Evolutionary conservation across 2,113 vertebrate genomes (phyloP).

Genomic region (Rousettus leschenaultii): DNA sequence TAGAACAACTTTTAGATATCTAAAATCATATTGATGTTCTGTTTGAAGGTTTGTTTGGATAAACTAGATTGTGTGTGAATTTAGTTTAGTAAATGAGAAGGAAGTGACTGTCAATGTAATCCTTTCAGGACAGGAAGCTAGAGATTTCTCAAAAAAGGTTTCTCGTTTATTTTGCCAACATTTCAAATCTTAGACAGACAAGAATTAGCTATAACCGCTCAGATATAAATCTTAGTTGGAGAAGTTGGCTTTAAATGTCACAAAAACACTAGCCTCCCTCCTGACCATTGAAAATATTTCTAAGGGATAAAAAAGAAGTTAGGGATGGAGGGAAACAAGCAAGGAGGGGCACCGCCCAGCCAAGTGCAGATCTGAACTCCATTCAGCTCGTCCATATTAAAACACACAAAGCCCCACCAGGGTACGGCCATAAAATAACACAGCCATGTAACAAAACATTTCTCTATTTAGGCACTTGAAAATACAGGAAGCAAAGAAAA

Average conservation of each 20-base stretch:
- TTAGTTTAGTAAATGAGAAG: not conserved
- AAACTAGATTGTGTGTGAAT: not conserved
- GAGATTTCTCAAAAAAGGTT: slow-evolving; percentile 8
- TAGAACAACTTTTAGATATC: not conserved
- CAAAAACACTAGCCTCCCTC: not conserved
- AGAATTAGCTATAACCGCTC: not conserved
- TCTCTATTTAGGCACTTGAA: not conserved
- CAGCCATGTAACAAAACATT: not conserved
- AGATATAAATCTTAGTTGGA: not conserved
- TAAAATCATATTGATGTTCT: not conserved
- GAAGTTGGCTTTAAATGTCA: not conserved
- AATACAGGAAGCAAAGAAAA: not conserved
- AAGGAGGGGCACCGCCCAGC: not conserved
- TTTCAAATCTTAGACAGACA: slow-evolving; percentile 17
- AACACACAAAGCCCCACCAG: not conserved
- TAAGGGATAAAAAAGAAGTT: not conserved
- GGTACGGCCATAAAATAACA: not conserved
- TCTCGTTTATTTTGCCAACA: not conserved
- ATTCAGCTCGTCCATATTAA: not conserved
- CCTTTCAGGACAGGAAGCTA: not conserved
- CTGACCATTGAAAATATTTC: not conserved
- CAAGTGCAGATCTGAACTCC: not conserved
- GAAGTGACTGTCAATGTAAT: not conserved
- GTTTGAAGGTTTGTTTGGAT: not conserved
- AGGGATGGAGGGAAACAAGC: not conserved